A percentile compares a stretch with the other conserved stretches of the same genome.
phyloP scores from a whole-genome alignment of 1,140 invertebrate species.

The Papilio dardanus region DNA sequence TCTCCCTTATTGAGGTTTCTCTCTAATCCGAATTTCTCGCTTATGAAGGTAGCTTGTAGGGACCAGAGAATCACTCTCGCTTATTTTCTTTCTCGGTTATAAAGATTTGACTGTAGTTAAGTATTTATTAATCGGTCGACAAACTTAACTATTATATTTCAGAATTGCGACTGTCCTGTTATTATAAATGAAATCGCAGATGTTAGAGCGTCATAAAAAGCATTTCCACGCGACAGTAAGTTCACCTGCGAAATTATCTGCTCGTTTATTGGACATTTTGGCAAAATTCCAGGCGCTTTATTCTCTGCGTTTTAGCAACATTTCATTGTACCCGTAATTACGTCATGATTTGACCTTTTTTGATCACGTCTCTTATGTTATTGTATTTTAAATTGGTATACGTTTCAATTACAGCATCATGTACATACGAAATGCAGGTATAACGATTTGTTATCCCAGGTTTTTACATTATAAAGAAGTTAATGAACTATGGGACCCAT shows the following conservation, averaged over 20 bases:
- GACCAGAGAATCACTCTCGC: no score
- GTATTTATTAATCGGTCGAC: no score
- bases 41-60: no score
- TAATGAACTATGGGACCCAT: no score
- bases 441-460: no score
- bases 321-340: slow-evolving; percentile 12
- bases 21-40: no score
- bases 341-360: slow-evolving; percentile 6
- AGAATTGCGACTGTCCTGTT: not conserved
- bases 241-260: slow-evolving; percentile 32
- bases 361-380: not conserved
- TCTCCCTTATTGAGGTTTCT: no score
- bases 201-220: not conserved
- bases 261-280: slow-evolving; percentile 25
- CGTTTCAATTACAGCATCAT: not conserved
- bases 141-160: no score
- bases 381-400: not conserved
- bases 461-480: no score
- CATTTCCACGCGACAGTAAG: not conserved
- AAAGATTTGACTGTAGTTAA: no score
- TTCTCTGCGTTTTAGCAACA: not conserved
- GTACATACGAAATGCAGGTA: not conserved
- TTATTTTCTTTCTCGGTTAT: no score
- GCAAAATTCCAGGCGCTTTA: slow-evolving; percentile 26
- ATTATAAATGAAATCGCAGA: not conserved